Percentiles rank a stretch among this genome's conserved stretches.
Evolutionary conservation across 2,888 invertebrate species (phyloP).

Genomic region (Latrodectus hesperus): DNA sequence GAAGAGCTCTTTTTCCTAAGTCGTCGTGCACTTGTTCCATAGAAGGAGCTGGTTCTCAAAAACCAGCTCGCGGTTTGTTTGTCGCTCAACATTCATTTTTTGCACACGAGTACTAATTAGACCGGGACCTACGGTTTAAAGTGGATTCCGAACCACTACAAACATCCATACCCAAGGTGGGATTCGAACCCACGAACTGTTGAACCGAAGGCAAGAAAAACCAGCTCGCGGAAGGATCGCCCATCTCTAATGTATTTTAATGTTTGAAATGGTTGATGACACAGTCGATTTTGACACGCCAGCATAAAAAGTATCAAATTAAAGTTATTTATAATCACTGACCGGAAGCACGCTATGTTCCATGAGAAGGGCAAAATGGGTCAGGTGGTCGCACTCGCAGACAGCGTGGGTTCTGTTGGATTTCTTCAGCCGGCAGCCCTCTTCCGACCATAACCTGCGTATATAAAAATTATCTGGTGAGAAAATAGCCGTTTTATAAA

Average conservation of each 20-base stretch:
- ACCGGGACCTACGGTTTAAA: no score
- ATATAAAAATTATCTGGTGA: background rate
- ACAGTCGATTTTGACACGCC: background rate
- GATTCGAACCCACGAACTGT: no score
- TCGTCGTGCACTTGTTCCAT: background rate
- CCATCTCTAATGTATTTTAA: background rate
- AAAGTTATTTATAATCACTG: constrained; percentile 34
- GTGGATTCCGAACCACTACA: no score
- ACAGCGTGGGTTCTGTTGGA: constrained; percentile 88
- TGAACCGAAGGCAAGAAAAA: constrained; percentile 12
- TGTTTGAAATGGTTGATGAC: background rate
- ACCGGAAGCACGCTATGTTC: constrained; percentile 80
- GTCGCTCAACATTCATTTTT: no score
- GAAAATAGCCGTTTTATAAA: no score
- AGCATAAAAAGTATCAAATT: background rate
- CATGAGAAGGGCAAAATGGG: constrained; percentile 94
- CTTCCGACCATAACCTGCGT: constrained; percentile 88
- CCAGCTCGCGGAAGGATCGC: background rate
- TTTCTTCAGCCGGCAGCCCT: constrained; percentile 87
- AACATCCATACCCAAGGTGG: no score
- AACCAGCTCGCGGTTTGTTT: constrained; percentile 9
- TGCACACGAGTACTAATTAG: no score
- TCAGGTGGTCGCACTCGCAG: constrained; percentile 91
- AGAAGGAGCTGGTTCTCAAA: constrained; percentile 41
- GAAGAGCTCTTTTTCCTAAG: no score